Evolutionary conservation across 2,797 vertebrate species (phyloP), one percentile per base, ranked within the genome.

Genomic region (Myiotriccus ornatus): DNA sequence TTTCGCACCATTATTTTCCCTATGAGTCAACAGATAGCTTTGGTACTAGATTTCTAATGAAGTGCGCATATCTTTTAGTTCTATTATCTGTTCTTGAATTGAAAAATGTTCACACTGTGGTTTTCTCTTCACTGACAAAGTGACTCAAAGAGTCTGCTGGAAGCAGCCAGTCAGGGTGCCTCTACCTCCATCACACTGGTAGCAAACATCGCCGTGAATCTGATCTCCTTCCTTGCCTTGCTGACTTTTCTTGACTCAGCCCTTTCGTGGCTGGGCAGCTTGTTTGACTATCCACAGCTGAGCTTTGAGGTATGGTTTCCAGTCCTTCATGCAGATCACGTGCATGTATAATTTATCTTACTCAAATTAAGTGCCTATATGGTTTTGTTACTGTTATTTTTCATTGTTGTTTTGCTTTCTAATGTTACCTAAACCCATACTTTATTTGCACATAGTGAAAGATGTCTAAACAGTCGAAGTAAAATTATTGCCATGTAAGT

Each of bases 181-280:
- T 97, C 98, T 49, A 71, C 94, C 5, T 98, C 98, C n/a, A 96
- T 99, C 6, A 7, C 68, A 5, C 67, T 99, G 44, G 98, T 99
- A 82, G 98, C 98, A 6, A 98, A 97, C 88, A 98, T 99, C 1
- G 79, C 98, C 0, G 98, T 93, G 60, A 99, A 98, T 80, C 86
- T 99, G 80, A 98, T 99, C 24, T 97, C 98, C 77, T 99, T 99
- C 95, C 84, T 99, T 73, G 97, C 99, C 25, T 91, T 99, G 73
- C 57, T 99, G 86, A 96, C 98, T 67, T 99, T 99, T 84, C 15
- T 98, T 34, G 98, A 99, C 50, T 95, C 98, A 5, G 93, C 81
- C 41, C 97, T 99, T n/a, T 98, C 98, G 59, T 99, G 99, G 98
- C 65, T 99, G 32, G 98, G 98, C 41, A 98, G n/a, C 73, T 97